Evolutionary conservation across 2,888 invertebrate species (phyloP).

Genomic region (Chymomyza procnemis): DNA sequence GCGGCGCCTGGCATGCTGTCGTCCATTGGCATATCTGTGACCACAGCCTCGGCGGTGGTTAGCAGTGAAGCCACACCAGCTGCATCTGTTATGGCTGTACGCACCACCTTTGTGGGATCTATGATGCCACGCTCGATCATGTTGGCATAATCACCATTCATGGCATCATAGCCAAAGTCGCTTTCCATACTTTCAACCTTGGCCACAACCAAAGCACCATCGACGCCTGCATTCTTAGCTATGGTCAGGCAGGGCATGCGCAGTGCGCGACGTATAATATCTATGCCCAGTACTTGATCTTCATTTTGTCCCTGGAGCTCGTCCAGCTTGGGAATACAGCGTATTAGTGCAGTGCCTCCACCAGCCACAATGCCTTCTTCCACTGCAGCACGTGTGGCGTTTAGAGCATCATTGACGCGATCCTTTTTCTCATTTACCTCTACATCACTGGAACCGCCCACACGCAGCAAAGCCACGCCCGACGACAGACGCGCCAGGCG

Average conservation of each 20-base stretch:
- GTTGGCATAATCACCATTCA: conserved; percentile 93
- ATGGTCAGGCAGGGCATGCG: conserved; percentile 95
- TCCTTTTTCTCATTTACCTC: conserved; percentile 98
- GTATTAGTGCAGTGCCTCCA: conserved; percentile 92
- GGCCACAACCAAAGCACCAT: conserved; percentile 93
- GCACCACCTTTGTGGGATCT: conserved; percentile 94
- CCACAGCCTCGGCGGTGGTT: conserved; percentile 97
- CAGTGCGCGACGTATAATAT: conserved; percentile 91
- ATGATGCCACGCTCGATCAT: conserved; percentile 96
- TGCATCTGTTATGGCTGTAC: conserved; percentile 96
- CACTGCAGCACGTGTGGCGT: conserved; percentile 95
- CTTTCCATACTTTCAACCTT: conserved; percentile 90
- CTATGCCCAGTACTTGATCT: conserved; percentile 85
- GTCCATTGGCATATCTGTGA: conserved; percentile 96
- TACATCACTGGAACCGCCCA: conserved; percentile 93
- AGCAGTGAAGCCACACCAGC: conserved; percentile 96
- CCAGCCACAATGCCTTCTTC: conserved; percentile 98
- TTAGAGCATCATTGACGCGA: conserved; percentile 93
- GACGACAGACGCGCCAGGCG: conserved; percentile 92
- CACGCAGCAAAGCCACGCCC: conserved; percentile 87
- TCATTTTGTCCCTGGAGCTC: conserved; percentile 83
- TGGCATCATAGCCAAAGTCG: conserved; percentile 92
- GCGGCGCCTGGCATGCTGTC: conserved; percentile 83
- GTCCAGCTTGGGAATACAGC: conserved; percentile 87
- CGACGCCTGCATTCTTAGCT: conserved; percentile 94